Base-by-base conservation (phyloP, 2,797 vertebrate genomes). In the Chromis chromis region DNA sequence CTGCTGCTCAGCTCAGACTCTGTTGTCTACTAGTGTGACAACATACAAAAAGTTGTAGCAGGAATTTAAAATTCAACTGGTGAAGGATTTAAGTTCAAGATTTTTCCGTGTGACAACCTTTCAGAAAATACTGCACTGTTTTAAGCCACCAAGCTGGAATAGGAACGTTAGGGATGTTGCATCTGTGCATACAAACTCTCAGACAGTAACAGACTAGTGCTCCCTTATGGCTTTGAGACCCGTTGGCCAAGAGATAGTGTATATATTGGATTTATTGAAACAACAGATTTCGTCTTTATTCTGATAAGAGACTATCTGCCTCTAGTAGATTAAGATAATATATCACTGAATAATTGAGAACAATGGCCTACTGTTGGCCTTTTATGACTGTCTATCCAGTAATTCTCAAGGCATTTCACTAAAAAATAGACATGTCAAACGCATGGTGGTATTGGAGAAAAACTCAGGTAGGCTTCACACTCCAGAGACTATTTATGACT, bases 111-210 rank as follows among this genome's bases (percentile, higher is more conserved):
- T 49, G 11, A n/a, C n/a, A 64, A 19, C 1, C 10, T 76, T 55
- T 60, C 17, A 50, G 22, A 21, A 70, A 62, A 39, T 13, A 36
- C 14, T 7, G 6, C 22, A 6, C 10, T 22, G 8, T 27, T 65
- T n/a, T 27, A 33, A 76, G 71, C 21, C 11, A 13, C 44, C 61
- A 17, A 58, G 6, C 19, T 44, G 17, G 11, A 27, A 22, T 27
- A 31, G 46, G 24, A 61, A 22, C 31, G 21, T 42, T 57, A 22
- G 48, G 19, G 33, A 49, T 5, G 40, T 27, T 39, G 13, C 28
- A 72, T 46, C 13, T n/a, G 28, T 31, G 3, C 31, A 54, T 5
- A 14, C 17, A 63, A 33, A 67, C 56, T 59, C 56, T 59, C 66
- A 44, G 58, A 42, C n/a, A 61, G 22, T 25, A 46, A 52, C 8